phyloP scores from a whole-genome alignment of 2,797 vertebrate genomes.

The Natrix natrix region DNA sequence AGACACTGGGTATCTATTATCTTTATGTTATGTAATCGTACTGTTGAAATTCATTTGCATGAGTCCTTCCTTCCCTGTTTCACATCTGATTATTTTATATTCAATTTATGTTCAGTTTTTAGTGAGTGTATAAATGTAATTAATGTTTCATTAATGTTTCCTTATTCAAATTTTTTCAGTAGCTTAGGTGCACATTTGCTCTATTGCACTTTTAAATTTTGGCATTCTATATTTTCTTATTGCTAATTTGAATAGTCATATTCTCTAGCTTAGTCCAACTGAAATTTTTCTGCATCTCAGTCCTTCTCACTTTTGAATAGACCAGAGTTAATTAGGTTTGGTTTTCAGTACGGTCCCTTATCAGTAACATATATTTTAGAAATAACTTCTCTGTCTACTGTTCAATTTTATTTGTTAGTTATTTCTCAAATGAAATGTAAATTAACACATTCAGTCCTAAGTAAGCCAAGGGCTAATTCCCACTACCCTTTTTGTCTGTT shows the following conservation, averaged over 20 bases:
- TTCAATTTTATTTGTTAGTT: not conserved
- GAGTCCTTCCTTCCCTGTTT: not conserved
- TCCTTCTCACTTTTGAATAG: not conserved
- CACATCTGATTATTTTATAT: not conserved
- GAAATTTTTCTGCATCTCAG: not conserved
- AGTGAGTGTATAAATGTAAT: fast-evolving
- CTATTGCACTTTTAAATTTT: not conserved
- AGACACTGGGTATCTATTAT: not conserved
- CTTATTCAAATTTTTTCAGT: not conserved
- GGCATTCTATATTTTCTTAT: not conserved
- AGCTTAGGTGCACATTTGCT: not conserved
- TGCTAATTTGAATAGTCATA: not conserved
- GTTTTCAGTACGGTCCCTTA: not conserved
- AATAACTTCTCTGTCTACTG: fast-evolving
- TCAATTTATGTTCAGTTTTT: fast-evolving
- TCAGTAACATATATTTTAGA: too few species aligned
- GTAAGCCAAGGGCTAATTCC: not conserved
- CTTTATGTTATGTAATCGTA: not conserved
- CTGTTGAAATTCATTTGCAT: not conserved
- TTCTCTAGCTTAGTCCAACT: not conserved
- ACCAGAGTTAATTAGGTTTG: not conserved
- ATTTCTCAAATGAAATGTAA: slow-evolving; percentile 7
- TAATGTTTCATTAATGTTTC: not conserved
- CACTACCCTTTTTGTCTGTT: not conserved
- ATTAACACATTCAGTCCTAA: not conserved